These are phyloP conservation scores for Oxystoma pomonae DNA, from an alignment of 2,888 invertebrate species.

Conservation along the genomic window DNA sequence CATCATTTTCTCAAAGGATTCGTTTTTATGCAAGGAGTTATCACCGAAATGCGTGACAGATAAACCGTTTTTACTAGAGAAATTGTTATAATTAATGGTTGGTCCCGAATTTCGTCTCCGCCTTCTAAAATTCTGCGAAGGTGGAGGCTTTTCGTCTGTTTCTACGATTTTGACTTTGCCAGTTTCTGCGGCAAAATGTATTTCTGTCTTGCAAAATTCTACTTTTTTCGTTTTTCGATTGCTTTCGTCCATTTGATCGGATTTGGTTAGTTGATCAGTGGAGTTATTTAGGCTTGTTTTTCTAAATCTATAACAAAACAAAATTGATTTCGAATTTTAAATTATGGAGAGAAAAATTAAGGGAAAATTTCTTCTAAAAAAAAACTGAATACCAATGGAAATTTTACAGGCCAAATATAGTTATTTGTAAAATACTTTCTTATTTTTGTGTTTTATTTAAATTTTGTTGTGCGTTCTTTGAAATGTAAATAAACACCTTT, in stretches of 20 bases:
- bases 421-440: too few species aligned
- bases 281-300: background rate
- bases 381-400: too few species aligned
- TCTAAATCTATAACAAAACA: background rate
- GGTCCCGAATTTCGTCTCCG: conserved; percentile 56
- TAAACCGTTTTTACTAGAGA: conserved; percentile 45
- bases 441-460: too few species aligned
- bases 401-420: too few species aligned
- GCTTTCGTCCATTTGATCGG: conserved; percentile 38
- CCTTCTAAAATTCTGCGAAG: conserved; percentile 74
- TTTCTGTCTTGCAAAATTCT: conserved; percentile 84
- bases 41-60: conserved; percentile 68
- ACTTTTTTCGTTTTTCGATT: conserved; percentile 64
- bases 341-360: too few species aligned
- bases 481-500: too few species aligned
- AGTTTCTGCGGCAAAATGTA: conserved; percentile 82
- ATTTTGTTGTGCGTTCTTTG: too few species aligned
- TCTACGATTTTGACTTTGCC: conserved; percentile 84
- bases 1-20: conserved; percentile 37
- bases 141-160: conserved; percentile 83
- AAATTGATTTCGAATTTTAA: background rate
- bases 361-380: too few species aligned
- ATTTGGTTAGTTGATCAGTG: background rate
- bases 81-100: conserved; percentile 32
- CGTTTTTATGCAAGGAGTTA: conserved; percentile 43